phyloP scores from a whole-genome alignment of 2,113 vertebrate genomes.

The Siniperca chuatsi region DNA sequence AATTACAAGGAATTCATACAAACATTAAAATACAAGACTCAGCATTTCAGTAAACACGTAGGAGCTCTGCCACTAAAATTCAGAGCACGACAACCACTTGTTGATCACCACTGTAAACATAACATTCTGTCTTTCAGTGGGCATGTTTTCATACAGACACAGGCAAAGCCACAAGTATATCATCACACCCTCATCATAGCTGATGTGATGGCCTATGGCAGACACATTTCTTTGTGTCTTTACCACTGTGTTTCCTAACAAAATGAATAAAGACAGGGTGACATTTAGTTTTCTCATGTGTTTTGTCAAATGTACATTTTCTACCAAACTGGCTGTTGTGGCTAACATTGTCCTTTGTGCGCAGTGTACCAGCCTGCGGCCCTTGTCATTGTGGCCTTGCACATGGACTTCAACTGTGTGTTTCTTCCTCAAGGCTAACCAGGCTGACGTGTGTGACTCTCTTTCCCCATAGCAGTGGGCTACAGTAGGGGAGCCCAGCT shows the following conservation, averaged over 20 bases:
- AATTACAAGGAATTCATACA: constrained; percentile 7
- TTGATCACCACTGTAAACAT: constrained; percentile 43
- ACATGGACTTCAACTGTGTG: constrained; percentile 79
- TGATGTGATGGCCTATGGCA: constrained; percentile 57
- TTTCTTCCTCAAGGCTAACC: constrained; percentile 75
- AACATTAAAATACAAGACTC: constrained; percentile 8
- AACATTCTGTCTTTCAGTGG: constrained; percentile 40
- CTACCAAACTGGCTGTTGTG: constrained; percentile 66
- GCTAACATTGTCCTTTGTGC: constrained; percentile 79
- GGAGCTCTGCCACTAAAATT: constrained; percentile 15
- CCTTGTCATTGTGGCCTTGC: constrained; percentile 83
- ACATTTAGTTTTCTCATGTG: constrained; percentile 76
- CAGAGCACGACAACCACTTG: constrained; percentile 32
- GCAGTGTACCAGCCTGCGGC: constrained; percentile 71
- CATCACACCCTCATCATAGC: constrained; percentile 52
- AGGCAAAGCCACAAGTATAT: constrained; percentile 48
- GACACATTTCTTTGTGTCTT: constrained; percentile 60
- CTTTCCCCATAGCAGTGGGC: constrained; percentile 62
- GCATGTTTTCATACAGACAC: constrained; percentile 57
- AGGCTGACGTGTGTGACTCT: constrained; percentile 68
- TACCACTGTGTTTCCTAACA: constrained; percentile 39
- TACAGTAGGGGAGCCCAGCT: constrained; percentile 60
- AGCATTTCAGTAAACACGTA: constrained; percentile 32
- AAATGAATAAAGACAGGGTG: constrained; percentile 81
- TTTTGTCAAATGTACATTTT: constrained; percentile 75